Percentiles rank a stretch among this genome's conserved stretches.
phyloP scores from a whole-genome alignment of 2,888 invertebrate genomes.

The Drosophila suboccidentalis region DNA sequence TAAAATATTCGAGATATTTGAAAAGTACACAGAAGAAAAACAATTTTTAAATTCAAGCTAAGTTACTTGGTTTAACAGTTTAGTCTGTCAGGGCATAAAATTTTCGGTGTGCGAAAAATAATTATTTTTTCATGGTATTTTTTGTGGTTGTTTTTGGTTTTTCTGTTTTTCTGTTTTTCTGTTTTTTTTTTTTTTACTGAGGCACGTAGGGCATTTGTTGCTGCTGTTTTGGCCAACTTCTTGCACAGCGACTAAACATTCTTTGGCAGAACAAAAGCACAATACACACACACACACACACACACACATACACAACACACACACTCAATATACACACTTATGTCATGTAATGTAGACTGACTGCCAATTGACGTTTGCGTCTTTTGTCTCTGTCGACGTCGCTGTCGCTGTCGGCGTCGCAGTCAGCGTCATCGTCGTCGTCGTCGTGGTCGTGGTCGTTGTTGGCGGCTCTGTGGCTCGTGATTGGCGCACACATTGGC shows the following conservation, averaged over 20 bases:
- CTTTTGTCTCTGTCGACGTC: constrained; percentile 6
- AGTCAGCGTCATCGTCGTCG: background rate
- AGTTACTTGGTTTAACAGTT: no score
- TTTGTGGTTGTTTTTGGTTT: no score
- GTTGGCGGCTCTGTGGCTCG: constrained; percentile 64
- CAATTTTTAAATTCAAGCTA: no score
- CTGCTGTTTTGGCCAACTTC: constrained; percentile 52
- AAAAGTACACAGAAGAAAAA: no score
- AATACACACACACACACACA: constrained; percentile 10
- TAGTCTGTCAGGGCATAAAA: background rate
- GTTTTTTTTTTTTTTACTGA: background rate
- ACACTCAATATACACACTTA: constrained; percentile 1
- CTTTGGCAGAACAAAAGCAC: constrained; percentile 51
- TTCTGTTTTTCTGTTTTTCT: background rate
- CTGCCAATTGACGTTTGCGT: constrained; percentile 38
- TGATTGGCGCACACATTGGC: constrained; percentile 80
- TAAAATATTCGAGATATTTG: no score
- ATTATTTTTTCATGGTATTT: background rate
- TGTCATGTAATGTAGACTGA: constrained; percentile 43
- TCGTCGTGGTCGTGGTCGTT: constrained; percentile 12
- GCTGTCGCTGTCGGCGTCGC: background rate
- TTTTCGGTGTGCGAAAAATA: background rate
- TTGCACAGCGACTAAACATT: constrained; percentile 44
- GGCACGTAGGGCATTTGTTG: constrained; percentile 42
- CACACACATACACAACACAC: background rate